Evolutionary conservation across 2,888 invertebrate genomes (phyloP).

Genomic region (Cheilosia urbana): DNA sequence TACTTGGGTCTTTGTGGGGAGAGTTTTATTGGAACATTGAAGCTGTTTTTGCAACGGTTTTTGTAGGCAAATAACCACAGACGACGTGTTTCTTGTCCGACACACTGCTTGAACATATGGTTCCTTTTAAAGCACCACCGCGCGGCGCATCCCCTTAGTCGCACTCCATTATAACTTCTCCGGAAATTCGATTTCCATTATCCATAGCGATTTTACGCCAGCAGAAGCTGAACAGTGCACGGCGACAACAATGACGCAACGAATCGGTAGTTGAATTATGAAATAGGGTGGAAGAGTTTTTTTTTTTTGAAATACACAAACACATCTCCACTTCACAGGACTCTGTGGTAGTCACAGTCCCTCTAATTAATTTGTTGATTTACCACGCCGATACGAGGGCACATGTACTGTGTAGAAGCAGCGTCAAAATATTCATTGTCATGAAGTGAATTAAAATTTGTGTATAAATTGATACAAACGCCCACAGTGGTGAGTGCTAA

Average conservation of each 20-base stretch:
- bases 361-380: conserved; percentile 74
- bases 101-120: conserved; percentile 46
- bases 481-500: conserved; percentile 42
- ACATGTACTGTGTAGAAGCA: neutral
- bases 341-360: conserved; percentile 24
- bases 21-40: neutral
- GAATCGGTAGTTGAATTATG: conserved; percentile 26
- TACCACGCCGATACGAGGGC: conserved; percentile 40
- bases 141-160: conserved; percentile 40
- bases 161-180: conserved; percentile 62
- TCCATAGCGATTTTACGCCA: conserved; percentile 72
- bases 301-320: conserved; percentile 1
- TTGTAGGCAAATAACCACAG: no score
- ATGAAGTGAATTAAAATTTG: conserved; percentile 73
- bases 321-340: conserved; percentile 15
- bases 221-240: conserved; percentile 37
- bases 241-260: neutral
- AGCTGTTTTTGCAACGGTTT: no score
- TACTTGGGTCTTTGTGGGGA: no score
- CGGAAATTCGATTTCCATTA: conserved; percentile 72
- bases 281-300: conserved; percentile 14
- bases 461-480: conserved; percentile 62
- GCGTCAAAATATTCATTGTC: conserved; percentile 74
- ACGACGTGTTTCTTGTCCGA: conserved; percentile 7
- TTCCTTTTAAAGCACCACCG: conserved; percentile 26